These are phyloP conservation scores for Conopomorpha cramerella DNA, from an alignment of 1,140 invertebrate genomes.

Conservation along the genomic window DNA sequence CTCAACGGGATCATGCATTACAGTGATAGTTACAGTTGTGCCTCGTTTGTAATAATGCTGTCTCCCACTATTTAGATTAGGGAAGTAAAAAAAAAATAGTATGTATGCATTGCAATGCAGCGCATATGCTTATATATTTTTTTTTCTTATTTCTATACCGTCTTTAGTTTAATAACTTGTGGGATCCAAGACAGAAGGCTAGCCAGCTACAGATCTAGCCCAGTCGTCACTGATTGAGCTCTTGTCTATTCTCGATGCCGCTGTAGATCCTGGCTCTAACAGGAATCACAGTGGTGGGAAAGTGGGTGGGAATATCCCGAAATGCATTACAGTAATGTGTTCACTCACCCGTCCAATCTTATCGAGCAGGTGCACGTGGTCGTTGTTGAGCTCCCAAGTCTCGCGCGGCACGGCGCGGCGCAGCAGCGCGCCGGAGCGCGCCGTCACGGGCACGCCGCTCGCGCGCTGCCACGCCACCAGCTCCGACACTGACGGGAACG, in stretches of 20 bases:
- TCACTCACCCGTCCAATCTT: conserved; percentile 89
- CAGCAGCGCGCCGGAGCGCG: conserved; percentile 88
- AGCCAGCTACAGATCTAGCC: not conserved
- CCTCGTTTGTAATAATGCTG: no score
- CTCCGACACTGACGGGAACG: conserved; percentile 90
- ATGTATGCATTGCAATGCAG: no score
- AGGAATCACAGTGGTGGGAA: no score
- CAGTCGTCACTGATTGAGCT: not conserved
- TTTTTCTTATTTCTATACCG: not conserved
- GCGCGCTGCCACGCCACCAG: conserved; percentile 87
- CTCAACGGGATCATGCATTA: no score
- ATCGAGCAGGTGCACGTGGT: conserved; percentile 89
- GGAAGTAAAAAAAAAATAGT: no score
- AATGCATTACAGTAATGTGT: no score
- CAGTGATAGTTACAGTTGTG: no score
- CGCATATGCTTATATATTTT: no score
- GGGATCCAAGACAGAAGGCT: not conserved
- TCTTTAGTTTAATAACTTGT: not conserved
- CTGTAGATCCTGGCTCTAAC: no score
- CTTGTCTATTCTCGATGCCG: no score
- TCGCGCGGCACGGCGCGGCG: conserved; percentile 84
- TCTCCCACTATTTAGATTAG: no score
- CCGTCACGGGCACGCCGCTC: conserved; percentile 85
- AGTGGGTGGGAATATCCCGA: no score
- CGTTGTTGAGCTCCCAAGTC: conserved; percentile 95